Evolutionary conservation across 2,888 invertebrate genomes (phyloP), one percentile per base, ranked within the genome.

Genomic region (Cosmopolites sordidus): DNA sequence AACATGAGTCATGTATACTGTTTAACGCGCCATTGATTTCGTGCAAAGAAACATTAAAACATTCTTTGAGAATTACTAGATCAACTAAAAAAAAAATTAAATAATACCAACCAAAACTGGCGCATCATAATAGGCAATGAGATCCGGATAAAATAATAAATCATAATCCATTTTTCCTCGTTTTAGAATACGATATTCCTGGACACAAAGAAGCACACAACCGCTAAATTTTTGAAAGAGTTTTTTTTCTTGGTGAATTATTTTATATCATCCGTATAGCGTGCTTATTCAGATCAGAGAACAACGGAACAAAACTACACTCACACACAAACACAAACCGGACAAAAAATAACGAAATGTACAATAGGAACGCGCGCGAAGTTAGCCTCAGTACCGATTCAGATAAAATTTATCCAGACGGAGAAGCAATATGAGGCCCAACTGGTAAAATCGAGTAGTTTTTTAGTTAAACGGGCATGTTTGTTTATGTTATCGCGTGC

Each of bases 61-160:
- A 22, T 5, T 5, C 3, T 22, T 22, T 8, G 22, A 22, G 8
- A 22, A 22, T 22, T 8, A 8, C 22, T 8, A 22, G 8, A 22
- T 8, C 22, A 22, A 22, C 3, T 8, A 8, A 22, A 22, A 22
- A n/a, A n/a, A n/a, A n/a, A n/a, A n/a, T n/a, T n/a, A n/a, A n/a
- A 22, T 22, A 22, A 22, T 22, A 22, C 22, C 4, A 22, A 65
- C 65, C 63, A 65, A 59, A 49, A 46, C 30, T 54, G 80, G 62
- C 41, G 69, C 78, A 66, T 83, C 82, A 68, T 83, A 83, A 73
- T 82, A 82, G 64, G 79, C 80, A 63, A 81, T 76, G 54, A 82
- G 78, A 55, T 83, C 83, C 63, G 82, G 80, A 72, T 80, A 82
- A 64, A 82, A 76, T 67, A 83, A 74, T 70, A 82, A 78, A 63